phyloP scores from a whole-genome alignment of 1,140 invertebrate species.

The Leptopilina boulardi region DNA sequence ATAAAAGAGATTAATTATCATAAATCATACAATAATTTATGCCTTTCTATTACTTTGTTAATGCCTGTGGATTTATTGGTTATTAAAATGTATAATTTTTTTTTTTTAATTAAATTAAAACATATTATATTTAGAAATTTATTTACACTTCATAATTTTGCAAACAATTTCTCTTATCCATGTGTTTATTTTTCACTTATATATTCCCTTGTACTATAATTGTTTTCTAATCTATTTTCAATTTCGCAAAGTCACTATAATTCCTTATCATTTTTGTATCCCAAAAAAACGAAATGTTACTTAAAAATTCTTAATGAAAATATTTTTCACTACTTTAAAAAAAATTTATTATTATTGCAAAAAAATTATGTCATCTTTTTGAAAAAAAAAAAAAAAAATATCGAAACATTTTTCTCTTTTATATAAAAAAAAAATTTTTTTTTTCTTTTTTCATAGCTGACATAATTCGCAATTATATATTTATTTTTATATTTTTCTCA shows the following conservation, averaged over 20 bases:
- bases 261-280: neutral
- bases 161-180: neutral
- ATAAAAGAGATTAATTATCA: slow-evolving; percentile 6
- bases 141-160: neutral
- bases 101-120: neutral
- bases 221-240: neutral
- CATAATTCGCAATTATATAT: too few relatives aligned
- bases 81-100: neutral
- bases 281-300: neutral
- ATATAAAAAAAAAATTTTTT: too few relatives aligned
- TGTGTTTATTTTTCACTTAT: neutral
- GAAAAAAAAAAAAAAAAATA: too few relatives aligned
- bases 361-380: too few relatives aligned
- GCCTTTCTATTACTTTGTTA: neutral
- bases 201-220: neutral
- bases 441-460: too few relatives aligned
- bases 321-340: too few relatives aligned
- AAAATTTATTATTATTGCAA: neutral
- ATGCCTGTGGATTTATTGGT: neutral
- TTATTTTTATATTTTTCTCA: neutral
- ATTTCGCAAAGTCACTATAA: neutral
- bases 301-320: neutral
- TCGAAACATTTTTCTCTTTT: too few relatives aligned
- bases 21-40: neutral
- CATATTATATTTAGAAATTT: too few relatives aligned